phyloP scores from a whole-genome alignment of 2,888 invertebrate species.

The Fragum fragum region DNA sequence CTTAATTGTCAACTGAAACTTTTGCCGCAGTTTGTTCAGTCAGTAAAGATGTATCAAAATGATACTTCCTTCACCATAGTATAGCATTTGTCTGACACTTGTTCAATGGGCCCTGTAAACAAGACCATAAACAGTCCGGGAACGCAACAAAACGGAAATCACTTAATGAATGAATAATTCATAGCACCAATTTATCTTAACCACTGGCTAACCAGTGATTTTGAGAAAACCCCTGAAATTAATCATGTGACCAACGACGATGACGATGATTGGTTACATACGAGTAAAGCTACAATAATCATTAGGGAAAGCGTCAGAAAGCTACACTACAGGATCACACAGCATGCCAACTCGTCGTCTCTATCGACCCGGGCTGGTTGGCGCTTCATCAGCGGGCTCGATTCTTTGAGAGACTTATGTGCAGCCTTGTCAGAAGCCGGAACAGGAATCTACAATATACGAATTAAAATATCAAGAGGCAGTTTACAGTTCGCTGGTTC shows the following conservation, averaged over 20 bases:
- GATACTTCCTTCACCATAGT: no score
- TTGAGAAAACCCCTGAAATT: not conserved
- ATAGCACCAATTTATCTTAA: not conserved
- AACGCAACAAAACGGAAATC: not conserved
- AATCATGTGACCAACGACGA: not conserved
- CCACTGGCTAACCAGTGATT: not conserved
- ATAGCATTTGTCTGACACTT: no score
- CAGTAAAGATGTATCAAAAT: no score
- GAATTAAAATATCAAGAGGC: no score
- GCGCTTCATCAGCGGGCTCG: slow-evolving; percentile 55
- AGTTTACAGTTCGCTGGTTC: no score
- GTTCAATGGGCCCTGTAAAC: no score
- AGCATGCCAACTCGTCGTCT: slow-evolving; percentile 63
- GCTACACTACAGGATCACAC: slow-evolving; percentile 57
- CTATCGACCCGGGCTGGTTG: slow-evolving; percentile 32
- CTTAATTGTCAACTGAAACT: no score
- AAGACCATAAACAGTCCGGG: not conserved
- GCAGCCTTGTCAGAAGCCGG: slow-evolving; percentile 48
- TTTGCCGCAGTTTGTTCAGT: no score
- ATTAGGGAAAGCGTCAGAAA: not conserved
- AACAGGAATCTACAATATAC: slow-evolving; percentile 48
- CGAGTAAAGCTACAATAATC: not conserved
- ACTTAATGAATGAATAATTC: not conserved
- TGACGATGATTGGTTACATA: not conserved
- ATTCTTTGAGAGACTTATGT: slow-evolving; percentile 52